Evolutionary conservation across 2,113 vertebrate genomes (phyloP), one percentile per base, ranked within the genome.

Genomic region (Daphoenositta chrysoptera): DNA sequence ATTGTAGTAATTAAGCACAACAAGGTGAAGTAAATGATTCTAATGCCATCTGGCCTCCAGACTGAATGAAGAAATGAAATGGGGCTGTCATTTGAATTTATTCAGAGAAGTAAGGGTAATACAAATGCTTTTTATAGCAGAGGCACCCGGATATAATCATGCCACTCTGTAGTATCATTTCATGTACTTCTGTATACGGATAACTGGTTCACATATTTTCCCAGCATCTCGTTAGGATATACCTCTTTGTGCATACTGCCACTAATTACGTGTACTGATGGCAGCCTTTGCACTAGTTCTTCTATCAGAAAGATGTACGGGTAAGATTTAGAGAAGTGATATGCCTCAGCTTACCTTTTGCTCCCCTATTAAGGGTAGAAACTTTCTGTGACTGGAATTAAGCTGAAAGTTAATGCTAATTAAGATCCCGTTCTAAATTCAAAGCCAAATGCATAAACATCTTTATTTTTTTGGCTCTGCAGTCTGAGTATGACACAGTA

Each of bases 1-100:
- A 99, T 99, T 99, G 99, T 99, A 98, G 99, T 99, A 99, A 99
- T 99, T 99, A 99, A 99, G 99, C 98, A 99, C 99, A 99, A 99
- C 99, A 99, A 99, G 99, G 99, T 99, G 99, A 99, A 99, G 99
- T 99, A 99, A 99, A 99, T 98, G 99, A 99, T 99, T 99, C 98
- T 97, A 98, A 98, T 98, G 98, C 99, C 99, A 99, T 99, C 99
- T 99, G 99, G 98, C 98, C 98, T 98, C 97, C 98, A 98, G 98
- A 98, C 98, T 98, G 98, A 98, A 99, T 98, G 98, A 98, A 98
- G 98, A 98, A 98, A 98, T 98, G 98, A 99, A 98, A 98, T 98
- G 98, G 98, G 97, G 98, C 98, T 98, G 98, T 99, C 98, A 98
- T 98, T 97, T 97, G 98, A 98, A 99, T 99, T 98, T 99, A 99